A percentile compares a stretch with the other conserved stretches of the same genome.
phyloP scores from a whole-genome alignment of 2,888 invertebrate species.

The Altica lythri region DNA sequence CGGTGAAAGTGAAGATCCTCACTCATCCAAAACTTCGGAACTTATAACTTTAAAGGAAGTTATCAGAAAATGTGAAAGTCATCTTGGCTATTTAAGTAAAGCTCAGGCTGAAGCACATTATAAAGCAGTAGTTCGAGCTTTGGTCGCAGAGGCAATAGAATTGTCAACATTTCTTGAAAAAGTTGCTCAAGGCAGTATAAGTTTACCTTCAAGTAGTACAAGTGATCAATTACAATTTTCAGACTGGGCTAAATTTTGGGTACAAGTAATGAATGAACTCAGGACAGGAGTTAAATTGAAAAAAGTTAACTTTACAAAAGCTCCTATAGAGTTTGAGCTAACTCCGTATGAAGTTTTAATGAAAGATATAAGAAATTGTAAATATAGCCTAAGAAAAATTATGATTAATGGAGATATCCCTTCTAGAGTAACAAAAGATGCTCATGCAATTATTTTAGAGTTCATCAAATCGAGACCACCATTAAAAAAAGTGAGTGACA shows the following conservation, averaged over 20 bases:
- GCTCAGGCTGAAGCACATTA: conserved; percentile 79
- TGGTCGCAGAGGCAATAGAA: conserved; percentile 90
- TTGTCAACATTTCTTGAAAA: conserved; percentile 87
- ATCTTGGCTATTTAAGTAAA: conserved; percentile 51
- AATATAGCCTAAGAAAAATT: conserved; percentile 87
- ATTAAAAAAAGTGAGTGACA: conserved; percentile 85
- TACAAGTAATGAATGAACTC: conserved; percentile 91
- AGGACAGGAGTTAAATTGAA: conserved; percentile 91
- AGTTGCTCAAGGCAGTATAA: conserved; percentile 73
- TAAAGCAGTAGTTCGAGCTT: conserved; percentile 88
- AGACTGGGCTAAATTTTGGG: conserved; percentile 96
- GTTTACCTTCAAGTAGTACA: conserved; percentile 66
- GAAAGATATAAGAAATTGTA: conserved; percentile 90
- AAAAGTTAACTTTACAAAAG: conserved; percentile 78
- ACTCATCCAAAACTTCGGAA: conserved; percentile 46
- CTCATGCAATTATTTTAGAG: conserved; percentile 93
- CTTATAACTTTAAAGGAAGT: conserved; percentile 46
- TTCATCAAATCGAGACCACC: conserved; percentile 96
- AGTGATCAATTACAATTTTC: conserved; percentile 81
- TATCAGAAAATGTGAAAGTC: conserved; percentile 46
- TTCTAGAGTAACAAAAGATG: conserved; percentile 87
- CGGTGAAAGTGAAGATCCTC: conserved; percentile 67
- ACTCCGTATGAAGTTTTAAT: conserved; percentile 96
- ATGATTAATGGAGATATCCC: conserved; percentile 83
- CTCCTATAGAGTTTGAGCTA: conserved; percentile 87